These are phyloP conservation scores for Cataglyphis cursor DNA, from an alignment of 2,888 invertebrate genomes.

Conservation along the genomic window DNA sequence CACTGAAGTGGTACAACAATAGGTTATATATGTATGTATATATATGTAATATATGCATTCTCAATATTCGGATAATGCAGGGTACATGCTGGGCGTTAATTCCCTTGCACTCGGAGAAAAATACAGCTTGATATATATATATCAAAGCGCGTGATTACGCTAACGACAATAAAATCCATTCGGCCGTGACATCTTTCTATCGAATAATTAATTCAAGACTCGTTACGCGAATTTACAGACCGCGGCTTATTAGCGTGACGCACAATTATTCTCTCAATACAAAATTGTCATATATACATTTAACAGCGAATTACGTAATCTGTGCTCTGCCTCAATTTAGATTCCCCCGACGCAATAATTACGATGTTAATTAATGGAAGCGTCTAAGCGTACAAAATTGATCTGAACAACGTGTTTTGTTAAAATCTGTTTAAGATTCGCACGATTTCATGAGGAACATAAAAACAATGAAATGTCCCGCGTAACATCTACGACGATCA, in stretches of 20 bases:
- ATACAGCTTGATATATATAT: constrained; percentile 77
- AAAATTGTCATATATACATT: constrained; percentile 22
- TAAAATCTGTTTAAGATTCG: not conserved
- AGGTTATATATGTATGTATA: constrained; percentile 70
- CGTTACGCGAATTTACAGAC: constrained; percentile 19
- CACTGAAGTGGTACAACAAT: constrained; percentile 81
- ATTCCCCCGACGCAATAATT: constrained; percentile 13
- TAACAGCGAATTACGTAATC: constrained; percentile 17
- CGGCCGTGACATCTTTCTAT: not conserved
- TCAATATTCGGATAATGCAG: constrained; percentile 81
- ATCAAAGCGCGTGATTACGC: constrained; percentile 10
- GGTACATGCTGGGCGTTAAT: constrained; percentile 84
- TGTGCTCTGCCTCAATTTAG: constrained; percentile 12
- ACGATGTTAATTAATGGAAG: constrained; percentile 25
- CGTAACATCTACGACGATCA: not conserved
- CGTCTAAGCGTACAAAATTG: constrained; percentile 14
- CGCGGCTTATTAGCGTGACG: not conserved
- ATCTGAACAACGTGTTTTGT: constrained; percentile 3
- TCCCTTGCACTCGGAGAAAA: constrained; percentile 82
- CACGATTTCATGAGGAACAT: not conserved
- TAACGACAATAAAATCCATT: constrained; percentile 2
- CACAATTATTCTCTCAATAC: not conserved
- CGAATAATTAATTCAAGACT: constrained; percentile 31
- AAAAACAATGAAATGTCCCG: not conserved
- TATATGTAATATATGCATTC: constrained; percentile 78